Conservation (phyloP, 2,797 vertebrate genomes). For the Hemibagrus guttatus region DNA sequence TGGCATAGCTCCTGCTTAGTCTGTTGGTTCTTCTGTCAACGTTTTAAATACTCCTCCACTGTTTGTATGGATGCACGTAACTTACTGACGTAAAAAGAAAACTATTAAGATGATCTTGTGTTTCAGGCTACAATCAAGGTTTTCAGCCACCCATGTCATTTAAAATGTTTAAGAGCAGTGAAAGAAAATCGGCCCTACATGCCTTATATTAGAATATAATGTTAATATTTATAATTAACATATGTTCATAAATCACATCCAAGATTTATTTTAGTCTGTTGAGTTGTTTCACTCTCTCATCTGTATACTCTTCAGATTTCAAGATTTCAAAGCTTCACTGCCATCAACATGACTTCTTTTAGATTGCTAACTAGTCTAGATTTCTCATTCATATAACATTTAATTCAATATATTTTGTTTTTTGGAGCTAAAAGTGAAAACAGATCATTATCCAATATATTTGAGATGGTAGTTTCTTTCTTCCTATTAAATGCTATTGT, state of each 20-base stretch:
- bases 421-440: neutral
- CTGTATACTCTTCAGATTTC: neutral
- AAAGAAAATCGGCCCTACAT: neutral
- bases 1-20: slow-evolving; percentile 7
- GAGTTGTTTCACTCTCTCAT: neutral
- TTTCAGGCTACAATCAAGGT: neutral
- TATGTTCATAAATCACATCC: neutral
- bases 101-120: neutral
- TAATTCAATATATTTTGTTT: neutral
- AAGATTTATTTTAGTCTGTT: neutral
- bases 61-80: neutral
- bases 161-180: neutral
- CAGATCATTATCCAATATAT: neutral
- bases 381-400: too few relatives aligned
- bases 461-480: neutral
- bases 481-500: neutral
- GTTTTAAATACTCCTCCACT: neutral
- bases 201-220: neutral
- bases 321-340: neutral
- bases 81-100: neutral
- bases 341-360: neutral
- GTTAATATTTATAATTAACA: neutral
- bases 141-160: neutral
- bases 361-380: neutral
- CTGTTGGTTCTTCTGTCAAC: slow-evolving; percentile 21